A percentile compares a stretch with the other conserved stretches of the same genome.
Evolutionary conservation across 2,888 invertebrate genomes (phyloP).

Genomic region (Drosophila mettleri): DNA sequence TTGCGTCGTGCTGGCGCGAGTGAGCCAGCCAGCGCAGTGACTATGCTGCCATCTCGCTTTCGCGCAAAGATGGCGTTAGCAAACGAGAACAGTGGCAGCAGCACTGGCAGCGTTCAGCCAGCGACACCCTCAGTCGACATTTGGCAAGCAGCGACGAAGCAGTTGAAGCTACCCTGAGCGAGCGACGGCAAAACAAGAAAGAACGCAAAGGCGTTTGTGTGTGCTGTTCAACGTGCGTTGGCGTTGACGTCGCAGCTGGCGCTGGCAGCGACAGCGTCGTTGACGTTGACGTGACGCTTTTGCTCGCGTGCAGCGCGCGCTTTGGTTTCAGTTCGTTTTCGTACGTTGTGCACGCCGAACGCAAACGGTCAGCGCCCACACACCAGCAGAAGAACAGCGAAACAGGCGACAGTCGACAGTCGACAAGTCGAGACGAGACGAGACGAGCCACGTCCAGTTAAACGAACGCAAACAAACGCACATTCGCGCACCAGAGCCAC

Average conservation of each 20-base stretch:
- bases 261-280: constrained; percentile 45
- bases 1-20: neutral
- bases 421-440: constrained; percentile 13
- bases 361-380: constrained; percentile 63
- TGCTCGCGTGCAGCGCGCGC: constrained; percentile 73
- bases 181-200: constrained; percentile 18
- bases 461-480: constrained; percentile 9
- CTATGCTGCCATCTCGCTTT: constrained; percentile 44
- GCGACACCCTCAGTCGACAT: constrained; percentile 51
- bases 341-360: constrained; percentile 78
- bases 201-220: constrained; percentile 31
- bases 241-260: constrained; percentile 49
- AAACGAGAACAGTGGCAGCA: constrained; percentile 25
- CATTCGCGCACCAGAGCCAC: constrained; percentile 5
- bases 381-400: constrained; percentile 32
- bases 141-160: constrained; percentile 45
- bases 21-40: constrained; percentile 10
- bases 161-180: constrained; percentile 48
- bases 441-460: constrained; percentile 15
- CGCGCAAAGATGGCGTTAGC: constrained; percentile 72
- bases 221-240: constrained; percentile 27
- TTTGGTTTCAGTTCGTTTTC: constrained; percentile 82
- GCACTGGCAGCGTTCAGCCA: constrained; percentile 19
- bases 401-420: constrained; percentile 7
- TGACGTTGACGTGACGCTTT: constrained; percentile 63